Base-by-base conservation (phyloP, 2,888 invertebrate species). In the Phyllotreta striolata region DNA sequence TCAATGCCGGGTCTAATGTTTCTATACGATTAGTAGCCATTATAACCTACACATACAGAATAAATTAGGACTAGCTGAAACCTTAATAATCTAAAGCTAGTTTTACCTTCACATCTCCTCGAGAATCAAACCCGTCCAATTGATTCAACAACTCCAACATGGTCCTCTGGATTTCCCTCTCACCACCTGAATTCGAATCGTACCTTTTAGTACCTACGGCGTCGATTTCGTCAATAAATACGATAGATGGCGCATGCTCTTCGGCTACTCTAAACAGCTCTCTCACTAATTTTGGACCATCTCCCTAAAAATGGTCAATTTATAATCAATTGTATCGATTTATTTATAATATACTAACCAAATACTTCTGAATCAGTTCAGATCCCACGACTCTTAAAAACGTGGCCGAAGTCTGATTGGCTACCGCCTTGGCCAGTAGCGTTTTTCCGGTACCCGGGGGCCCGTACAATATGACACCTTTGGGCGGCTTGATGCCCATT, bases 151-250 rank as follows among this genome's bases (percentile, higher is more conserved):
- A 84, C 82, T 99, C 99, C 83, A 99, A 89, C 99, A 99, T 99
- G 63, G 99, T 99, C 80, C 99, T 88, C 82, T 99, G 99, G 80
- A 99, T 99, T 87, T 99, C 99, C 68, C 98, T 88, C 81, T 99
- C 99, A 64, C 99, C 99, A 41, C 99, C 99, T 56, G 98, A 98
- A 82, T 99, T 99, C 0, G 98, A 98, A 79, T 99, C 99, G 80
- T 98, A 99, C 80, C 97, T 89, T 84, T 98, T 99, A 5, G 98
- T 98, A 63, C 98, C 98, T 9, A 98, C 95, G 35, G 98, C 98
- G 86, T 99, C 99, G 76, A 99, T 99, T 87, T 99, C 99, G 86
- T 99, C 99, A 75, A 99, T 99, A 79, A 99, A 99, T 8, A 99
- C 98, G 82, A 99, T 99, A 0, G 98, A 98, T 0, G 99, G 99